Conservation (phyloP, 1,140 invertebrate species). For the Araneus ventricosus region DNA sequence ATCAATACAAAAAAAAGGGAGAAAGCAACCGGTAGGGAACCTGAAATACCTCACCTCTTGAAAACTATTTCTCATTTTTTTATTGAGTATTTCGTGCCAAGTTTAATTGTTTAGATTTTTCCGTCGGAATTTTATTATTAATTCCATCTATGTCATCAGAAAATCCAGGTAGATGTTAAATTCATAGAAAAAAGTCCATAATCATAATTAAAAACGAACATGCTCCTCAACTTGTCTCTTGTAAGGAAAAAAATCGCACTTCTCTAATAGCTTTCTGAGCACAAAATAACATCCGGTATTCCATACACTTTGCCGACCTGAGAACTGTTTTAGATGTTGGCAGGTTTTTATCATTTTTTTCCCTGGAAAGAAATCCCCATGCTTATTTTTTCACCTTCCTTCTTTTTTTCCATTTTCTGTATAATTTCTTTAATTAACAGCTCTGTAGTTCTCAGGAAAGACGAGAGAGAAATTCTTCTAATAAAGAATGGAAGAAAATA, state of each 20-base stretch:
- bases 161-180: constrained; percentile 5
- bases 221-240: neutral
- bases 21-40: neutral
- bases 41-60: neutral
- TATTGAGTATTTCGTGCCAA: neutral
- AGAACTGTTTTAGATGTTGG: neutral
- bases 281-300: constrained; percentile 25
- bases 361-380: neutral
- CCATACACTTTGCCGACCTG: neutral
- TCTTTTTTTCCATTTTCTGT: neutral
- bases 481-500: neutral
- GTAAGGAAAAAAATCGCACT: neutral
- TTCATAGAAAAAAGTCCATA: neutral
- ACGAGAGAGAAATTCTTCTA: neutral
- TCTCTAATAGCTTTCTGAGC: constrained; percentile 5
- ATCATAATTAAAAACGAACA: constrained; percentile 29
- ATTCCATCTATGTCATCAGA: neutral
- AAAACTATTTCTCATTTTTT: neutral
- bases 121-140: neutral
- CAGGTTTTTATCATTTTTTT: neutral
- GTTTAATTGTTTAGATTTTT: neutral
- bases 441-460: neutral
- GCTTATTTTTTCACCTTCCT: neutral
- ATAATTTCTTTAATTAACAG: constrained; percentile 33
- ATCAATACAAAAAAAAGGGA: neutral